These are phyloP conservation scores for Rhizoglyphus robini DNA, from an alignment of 1,140 invertebrate genomes.

Conservation along the genomic window DNA sequence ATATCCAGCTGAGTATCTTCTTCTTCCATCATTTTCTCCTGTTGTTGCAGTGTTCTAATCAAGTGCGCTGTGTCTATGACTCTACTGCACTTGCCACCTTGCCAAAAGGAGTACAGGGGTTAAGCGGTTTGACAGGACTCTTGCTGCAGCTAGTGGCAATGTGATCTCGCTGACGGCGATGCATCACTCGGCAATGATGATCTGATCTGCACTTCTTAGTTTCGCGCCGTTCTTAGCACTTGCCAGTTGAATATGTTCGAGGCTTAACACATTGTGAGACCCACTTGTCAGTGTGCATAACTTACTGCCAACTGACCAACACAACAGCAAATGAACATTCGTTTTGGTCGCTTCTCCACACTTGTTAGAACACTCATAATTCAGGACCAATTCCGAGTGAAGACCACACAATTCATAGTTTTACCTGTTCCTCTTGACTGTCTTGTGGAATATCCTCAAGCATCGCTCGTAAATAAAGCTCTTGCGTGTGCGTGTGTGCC, in stretches of 20 bases:
- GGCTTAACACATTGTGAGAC: too few species aligned
- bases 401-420: neutral
- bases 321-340: neutral
- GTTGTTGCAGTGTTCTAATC: neutral
- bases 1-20: constrained; percentile 10
- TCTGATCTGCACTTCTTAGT: too few species aligned
- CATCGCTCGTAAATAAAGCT: neutral
- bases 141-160: neutral
- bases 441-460: neutral
- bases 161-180: neutral
- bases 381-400: neutral
- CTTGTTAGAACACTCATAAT: neutral
- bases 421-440: too few species aligned
- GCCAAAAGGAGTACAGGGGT: neutral
- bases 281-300: neutral
- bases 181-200: neutral
- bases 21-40: neutral
- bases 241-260: too few species aligned
- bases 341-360: neutral
- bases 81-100: neutral
- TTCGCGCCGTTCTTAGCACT: too few species aligned
- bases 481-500: neutral
- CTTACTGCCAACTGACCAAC: neutral
- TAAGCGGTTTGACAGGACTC: constrained; percentile 2
- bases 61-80: neutral